Evolutionary conservation across 2,888 invertebrate genomes (phyloP).

Genomic region (Spilarctia lutea): DNA sequence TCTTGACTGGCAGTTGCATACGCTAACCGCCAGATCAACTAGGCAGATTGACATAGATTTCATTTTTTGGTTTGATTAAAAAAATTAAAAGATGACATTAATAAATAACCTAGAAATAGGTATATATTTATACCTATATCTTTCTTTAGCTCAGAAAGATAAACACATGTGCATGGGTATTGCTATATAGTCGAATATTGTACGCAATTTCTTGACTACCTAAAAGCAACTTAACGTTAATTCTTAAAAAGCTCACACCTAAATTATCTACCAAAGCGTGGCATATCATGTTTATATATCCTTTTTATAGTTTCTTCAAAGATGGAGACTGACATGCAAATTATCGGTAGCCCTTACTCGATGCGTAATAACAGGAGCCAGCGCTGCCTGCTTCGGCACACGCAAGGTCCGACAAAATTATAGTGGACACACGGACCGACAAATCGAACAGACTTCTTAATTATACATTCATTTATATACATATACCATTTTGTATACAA

Average conservation of each 20-base stretch:
- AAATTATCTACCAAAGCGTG: background rate
- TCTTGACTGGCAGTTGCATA: no score
- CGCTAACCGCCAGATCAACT: no score
- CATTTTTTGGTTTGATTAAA: no score
- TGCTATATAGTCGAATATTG: no score
- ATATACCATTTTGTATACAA: background rate
- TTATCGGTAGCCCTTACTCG: constrained; percentile 72
- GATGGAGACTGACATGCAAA: constrained; percentile 62
- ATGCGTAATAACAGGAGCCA: constrained; percentile 77
- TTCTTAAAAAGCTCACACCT: background rate
- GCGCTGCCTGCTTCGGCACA: constrained; percentile 60
- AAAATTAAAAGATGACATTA: no score
- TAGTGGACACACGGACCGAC: constrained; percentile 57
- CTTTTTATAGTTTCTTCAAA: constrained; percentile 31
- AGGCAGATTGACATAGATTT: no score
- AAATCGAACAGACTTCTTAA: constrained; percentile 14
- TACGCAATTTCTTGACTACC: background rate
- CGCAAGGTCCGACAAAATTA: constrained; percentile 78
- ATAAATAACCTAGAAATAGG: no score
- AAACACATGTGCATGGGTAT: no score
- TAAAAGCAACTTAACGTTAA: no score
- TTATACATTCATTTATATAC: background rate
- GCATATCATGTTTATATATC: background rate
- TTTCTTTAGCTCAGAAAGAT: background rate
- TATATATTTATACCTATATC: background rate